Percentiles rank a stretch among this genome's conserved stretches.
These are phyloP conservation scores for Scomber japonicus DNA, from an alignment of 2,113 vertebrate genomes.

Conservation along the genomic window DNA sequence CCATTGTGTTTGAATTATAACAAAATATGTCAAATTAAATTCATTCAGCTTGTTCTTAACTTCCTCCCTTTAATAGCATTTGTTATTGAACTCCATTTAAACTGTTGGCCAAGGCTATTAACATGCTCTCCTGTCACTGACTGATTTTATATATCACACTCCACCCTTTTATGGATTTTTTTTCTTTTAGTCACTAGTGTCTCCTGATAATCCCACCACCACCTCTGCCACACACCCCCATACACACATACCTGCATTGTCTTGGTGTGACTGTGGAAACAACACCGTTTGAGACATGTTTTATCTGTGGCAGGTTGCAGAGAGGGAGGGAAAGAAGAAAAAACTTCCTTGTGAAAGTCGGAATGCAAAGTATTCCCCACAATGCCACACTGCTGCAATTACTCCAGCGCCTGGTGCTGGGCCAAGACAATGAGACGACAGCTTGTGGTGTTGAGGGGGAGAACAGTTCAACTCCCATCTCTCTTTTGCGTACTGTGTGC, in stretches of 20 bases:
- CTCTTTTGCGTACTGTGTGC: conserved; percentile 48
- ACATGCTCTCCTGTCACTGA: conserved; percentile 1
- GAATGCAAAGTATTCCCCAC: conserved; percentile 85
- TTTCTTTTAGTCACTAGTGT: conserved; percentile 15
- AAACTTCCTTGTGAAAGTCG: conserved; percentile 82
- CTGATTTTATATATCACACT: conserved; percentile 18
- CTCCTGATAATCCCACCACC: conserved; percentile 4
- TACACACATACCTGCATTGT: conserved; percentile 35
- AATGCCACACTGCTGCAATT: conserved; percentile 85
- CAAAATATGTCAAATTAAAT: conserved; percentile 22
- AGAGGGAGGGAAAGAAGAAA: conserved; percentile 69
- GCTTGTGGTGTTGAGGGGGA: conserved; percentile 72
- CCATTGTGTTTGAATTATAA: conserved; percentile 22
- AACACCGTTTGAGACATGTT: conserved; percentile 58
- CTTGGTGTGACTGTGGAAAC: conserved; percentile 60
- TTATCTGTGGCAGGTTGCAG: conserved; percentile 77
- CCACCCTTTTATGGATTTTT: conserved; percentile 20
- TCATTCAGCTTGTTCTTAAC: conserved; percentile 20
- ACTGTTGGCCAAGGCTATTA: conserved; percentile 2
- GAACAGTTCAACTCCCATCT: conserved; percentile 63
- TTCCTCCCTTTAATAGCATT: conserved; percentile 22
- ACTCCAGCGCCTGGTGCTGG: conserved; percentile 77
- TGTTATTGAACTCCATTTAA: conserved; percentile 30
- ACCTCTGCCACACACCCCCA: conserved; percentile 19
- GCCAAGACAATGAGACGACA: conserved; percentile 84